Evolutionary conservation across 2,888 invertebrate species (phyloP), one percentile per base, ranked within the genome.

Genomic region (Glyphotaelius pellucidus): DNA sequence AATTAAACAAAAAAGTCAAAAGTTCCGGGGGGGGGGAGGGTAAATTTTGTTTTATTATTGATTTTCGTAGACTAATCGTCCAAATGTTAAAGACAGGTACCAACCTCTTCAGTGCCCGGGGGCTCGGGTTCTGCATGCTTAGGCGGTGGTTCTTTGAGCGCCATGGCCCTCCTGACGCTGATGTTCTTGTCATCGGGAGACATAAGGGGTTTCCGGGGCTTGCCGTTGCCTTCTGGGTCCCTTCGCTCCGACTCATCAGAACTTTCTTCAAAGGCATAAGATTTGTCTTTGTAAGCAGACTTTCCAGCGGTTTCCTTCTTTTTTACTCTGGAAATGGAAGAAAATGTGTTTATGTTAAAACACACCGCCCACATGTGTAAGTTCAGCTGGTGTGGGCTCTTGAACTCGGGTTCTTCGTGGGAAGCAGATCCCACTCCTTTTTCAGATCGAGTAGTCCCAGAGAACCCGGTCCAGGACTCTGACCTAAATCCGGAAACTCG

Each of bases 91-190:
- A 47, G 15, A 47, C 47, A 47, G 47, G 15, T 14, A 79, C 32
- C 83, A 19, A 94, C 91, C 35, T 95, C 94, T 93, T 96, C 97
- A 2, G 97, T 96, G 94, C 96, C 96, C 31, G 96, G 96, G 80
- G 96, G 96, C 92, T 96, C 96, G n/a, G 96, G 96, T 94, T 96
- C 96, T 93, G 94, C 94, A 93, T 95, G 96, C 30, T 94, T 94
- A 89, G 96, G 96, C 83, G 96, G 96, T n/a, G 96, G 96, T 94
- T 97, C 97, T 94, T 97, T 97, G 96, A 97, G 95, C 0, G 97
- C 96, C 97, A 97, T 97, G 31, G 96, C 96, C 92, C 97, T 97
- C 0, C 97, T 96, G 42, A 97, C 96, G 80, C 96, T 97, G 94
- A 97, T 95, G 94, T 95, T 96, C 94, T 97, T 97, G 93, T 97